A percentile compares a stretch with the other conserved stretches of the same genome.
phyloP scores from a whole-genome alignment of 2,888 invertebrate species.

The Acanthosepion pharaonis region DNA sequence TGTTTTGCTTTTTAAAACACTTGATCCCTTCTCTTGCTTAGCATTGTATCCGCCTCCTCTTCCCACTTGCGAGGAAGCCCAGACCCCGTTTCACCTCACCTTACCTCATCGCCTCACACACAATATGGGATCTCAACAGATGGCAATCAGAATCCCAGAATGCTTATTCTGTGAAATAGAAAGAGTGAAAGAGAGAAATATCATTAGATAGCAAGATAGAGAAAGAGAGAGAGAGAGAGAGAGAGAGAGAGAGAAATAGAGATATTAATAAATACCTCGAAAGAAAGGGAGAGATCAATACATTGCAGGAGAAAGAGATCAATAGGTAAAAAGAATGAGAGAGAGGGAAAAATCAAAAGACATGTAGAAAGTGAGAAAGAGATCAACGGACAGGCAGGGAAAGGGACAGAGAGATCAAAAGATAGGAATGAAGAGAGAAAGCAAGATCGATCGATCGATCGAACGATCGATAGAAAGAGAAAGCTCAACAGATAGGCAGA shows the following conservation, averaged over 20 bases:
- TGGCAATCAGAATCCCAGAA: not conserved
- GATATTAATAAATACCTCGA: too few relatives aligned
- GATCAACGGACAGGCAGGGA: too few relatives aligned
- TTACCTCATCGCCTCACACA: not conserved
- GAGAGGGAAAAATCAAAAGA: not conserved
- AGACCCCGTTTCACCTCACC: not conserved
- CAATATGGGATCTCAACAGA: slow-evolving; percentile 16
- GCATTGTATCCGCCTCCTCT: not conserved
- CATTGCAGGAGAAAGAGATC: too few relatives aligned
- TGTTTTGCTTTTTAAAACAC: too few relatives aligned
- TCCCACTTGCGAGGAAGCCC: not conserved
- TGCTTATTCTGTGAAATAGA: not conserved
- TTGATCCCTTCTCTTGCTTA: too few relatives aligned
- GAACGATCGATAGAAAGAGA: too few relatives aligned
- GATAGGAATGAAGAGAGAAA: not conserved
- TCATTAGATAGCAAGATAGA: not conserved
- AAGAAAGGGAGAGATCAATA: too few relatives aligned
- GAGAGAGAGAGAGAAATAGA: not conserved
- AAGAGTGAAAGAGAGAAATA: not conserved
- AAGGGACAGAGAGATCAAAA: not conserved
- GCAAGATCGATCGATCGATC: too few relatives aligned
- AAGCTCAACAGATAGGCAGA: not conserved
- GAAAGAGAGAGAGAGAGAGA: not conserved
- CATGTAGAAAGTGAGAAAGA: not conserved
- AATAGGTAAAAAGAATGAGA: not conserved